Conservation (phyloP, 2,888 invertebrate genomes). For the Nemotelus pantherinus region DNA sequence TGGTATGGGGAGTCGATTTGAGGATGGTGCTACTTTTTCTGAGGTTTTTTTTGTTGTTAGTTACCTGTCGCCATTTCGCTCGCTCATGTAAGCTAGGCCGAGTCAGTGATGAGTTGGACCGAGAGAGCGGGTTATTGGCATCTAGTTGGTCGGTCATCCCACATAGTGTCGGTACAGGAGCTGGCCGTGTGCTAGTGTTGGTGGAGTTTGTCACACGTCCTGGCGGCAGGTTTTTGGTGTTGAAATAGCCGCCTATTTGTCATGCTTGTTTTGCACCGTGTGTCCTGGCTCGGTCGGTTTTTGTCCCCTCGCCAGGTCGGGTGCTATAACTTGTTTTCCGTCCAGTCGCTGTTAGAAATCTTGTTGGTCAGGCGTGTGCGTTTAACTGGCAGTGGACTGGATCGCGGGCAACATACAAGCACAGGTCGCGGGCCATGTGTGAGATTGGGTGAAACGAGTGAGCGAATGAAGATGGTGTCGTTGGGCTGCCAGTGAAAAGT, state of each 20-base stretch:
- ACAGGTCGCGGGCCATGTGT: not conserved
- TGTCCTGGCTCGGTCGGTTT: not conserved
- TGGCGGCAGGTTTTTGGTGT: constrained; percentile 38
- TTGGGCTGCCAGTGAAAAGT: constrained; percentile 20
- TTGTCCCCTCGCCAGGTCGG: not conserved
- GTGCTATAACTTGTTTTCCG: not conserved
- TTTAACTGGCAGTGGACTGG: constrained; percentile 24
- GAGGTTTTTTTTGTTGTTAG: constrained; percentile 45
- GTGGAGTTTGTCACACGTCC: constrained; percentile 53
- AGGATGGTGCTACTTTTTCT: constrained; percentile 49
- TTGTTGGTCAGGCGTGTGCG: constrained; percentile 5
- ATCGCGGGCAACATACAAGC: not conserved
- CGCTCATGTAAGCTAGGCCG: constrained; percentile 53
- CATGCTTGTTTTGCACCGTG: constrained; percentile 37
- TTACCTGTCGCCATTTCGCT: constrained; percentile 55
- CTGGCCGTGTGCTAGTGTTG: constrained; percentile 30
- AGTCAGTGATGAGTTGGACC: not conserved
- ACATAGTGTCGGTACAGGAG: constrained; percentile 56
- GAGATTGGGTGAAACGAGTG: constrained; percentile 8
- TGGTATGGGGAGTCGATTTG: constrained; percentile 21
- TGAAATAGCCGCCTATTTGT: constrained; percentile 32
- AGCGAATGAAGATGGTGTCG: constrained; percentile 3
- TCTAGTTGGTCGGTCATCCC: constrained; percentile 15
- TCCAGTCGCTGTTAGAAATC: not conserved
- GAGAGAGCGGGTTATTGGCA: not conserved